Evolutionary conservation across 2,797 vertebrate species (phyloP), one percentile per base, ranked within the genome.

Genomic region (Enteromius anoplus): DNA sequence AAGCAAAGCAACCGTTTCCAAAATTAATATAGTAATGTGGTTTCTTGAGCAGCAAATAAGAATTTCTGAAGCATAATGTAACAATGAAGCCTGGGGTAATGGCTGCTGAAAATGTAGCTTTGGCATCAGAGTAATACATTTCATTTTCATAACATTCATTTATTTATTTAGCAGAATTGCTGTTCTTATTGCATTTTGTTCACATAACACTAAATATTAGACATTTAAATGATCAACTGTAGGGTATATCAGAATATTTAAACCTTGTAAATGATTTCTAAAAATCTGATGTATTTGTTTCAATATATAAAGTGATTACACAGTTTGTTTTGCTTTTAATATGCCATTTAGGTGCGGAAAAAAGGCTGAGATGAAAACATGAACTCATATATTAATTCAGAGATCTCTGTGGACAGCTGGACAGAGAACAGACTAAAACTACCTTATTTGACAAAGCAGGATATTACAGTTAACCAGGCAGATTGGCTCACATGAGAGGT

Each of bases 391-490:
- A 53, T 55, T 75, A 14, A 21, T 37, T 5, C 9, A 2, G 26
- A 4, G 2, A 34, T 53, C 70, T 51, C 29, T 37, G 32, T 75
- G 26, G 29, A 37, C 0, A 0, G 29, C 1, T 37, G 29, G 32
- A 11, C 17, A 4, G 34, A 40, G 9, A 69, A 55, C 34, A 80
- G 51, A 14, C 29, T 14, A 42, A 75, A 60, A 17, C 53, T 11
- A 37, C n/a, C n/a, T 60, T 7, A n/a, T 60, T 37, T 26, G 0
- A 32, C 5, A 10, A 64, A 21, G 37, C 40, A 34, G 40, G 19
- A 72, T 11, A 68, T 62, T 62, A 72, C 21, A 69, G 26, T 80
- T 71, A 69, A 60, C 55, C 51, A 1, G 6, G 40, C n/a, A 23
- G 7, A 71, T 10, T 45, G 37, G 29, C 49, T 80, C 23, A 80